Evolutionary conservation across 2,797 vertebrate genomes (phyloP), one percentile per base, ranked within the genome.

Genomic region (Agapornis canus): DNA sequence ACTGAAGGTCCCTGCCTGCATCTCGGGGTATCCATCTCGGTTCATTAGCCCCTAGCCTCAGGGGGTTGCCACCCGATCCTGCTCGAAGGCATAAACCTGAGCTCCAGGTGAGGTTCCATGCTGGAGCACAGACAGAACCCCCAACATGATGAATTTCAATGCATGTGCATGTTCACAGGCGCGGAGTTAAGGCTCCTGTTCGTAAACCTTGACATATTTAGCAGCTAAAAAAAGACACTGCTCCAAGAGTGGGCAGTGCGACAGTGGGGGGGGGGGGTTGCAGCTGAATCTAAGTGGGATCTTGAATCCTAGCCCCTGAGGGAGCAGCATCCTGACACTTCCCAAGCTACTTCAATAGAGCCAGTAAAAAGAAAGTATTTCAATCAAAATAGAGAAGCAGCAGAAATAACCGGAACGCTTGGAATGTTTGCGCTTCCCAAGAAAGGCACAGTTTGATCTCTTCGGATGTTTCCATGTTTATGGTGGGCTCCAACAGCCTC

Each of bases 381-480:
- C 29, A 72, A 79, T 20, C 27, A 23, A 71, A 82, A 45, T 2
- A 61, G 49, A 87, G 89, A 70, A 78, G 7, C 3, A 26, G 65
- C 54, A 86, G 85, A 16, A 78, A 78, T 32, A 72, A 75, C 49
- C 1, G 6, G 91, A 92, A 92, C 0, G 20, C 11, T 27, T 47
- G 82, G 85, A 91, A 92, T 91, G 90, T 54, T 80, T 32, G 26
- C 43, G 68, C 89, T 92, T 87, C 82, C 83, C 60, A 52, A 19
- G 76, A 92, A 87, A 66, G 71, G 79, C 71, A 57, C 42, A 26
- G 48, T 87, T 64, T 20, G 37, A 78, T 88, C 73, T 75, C 22
- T 68, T 65, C 13, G 9, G 82, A 64, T 42, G 71, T 59, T 70
- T 23, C 3, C 16, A 65, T 71, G 79, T 64, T 92, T 68, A 52